Evolutionary conservation across 1,140 invertebrate species (phyloP).

Genomic region (Drosophila bipectinata): DNA sequence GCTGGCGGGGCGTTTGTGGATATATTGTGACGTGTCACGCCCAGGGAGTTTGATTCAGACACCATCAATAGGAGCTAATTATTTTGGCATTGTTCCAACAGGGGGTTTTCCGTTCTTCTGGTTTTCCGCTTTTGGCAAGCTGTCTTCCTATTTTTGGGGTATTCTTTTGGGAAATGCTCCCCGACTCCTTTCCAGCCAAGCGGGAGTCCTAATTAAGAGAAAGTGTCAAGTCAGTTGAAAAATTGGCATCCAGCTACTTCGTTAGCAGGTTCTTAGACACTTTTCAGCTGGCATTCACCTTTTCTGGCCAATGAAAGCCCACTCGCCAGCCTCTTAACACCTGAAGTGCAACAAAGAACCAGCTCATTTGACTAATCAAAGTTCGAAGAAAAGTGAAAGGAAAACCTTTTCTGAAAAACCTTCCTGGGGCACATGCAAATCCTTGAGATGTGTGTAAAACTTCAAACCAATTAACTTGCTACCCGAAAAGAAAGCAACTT

Average conservation of each 20-base stretch:
- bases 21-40: constrained; percentile 80
- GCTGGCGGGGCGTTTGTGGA: constrained; percentile 63
- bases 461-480: constrained; percentile 77
- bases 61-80: constrained; percentile 72
- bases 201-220: constrained; percentile 55
- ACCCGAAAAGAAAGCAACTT: constrained; percentile 71
- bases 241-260: constrained; percentile 23
- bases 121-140: constrained; percentile 54
- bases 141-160: constrained; percentile 24
- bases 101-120: constrained; percentile 33
- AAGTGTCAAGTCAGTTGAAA: constrained; percentile 44
- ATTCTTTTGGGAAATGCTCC: constrained; percentile 30
- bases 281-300: constrained; percentile 25
- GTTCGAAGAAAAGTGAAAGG: constrained; percentile 18
- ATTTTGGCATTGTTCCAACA: constrained; percentile 66
- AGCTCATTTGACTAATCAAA: constrained; percentile 44
- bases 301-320: constrained; percentile 51
- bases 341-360: constrained; percentile 32
- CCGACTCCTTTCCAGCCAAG: background rate
- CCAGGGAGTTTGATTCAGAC: constrained; percentile 43
- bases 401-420: constrained; percentile 3
- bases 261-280: constrained; percentile 16
- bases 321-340: constrained; percentile 56
- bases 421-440: constrained; percentile 55
- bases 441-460: constrained; percentile 59